Evolutionary conservation across 2,113 vertebrate genomes (phyloP).

Genomic region (Pluvianellus socialis): DNA sequence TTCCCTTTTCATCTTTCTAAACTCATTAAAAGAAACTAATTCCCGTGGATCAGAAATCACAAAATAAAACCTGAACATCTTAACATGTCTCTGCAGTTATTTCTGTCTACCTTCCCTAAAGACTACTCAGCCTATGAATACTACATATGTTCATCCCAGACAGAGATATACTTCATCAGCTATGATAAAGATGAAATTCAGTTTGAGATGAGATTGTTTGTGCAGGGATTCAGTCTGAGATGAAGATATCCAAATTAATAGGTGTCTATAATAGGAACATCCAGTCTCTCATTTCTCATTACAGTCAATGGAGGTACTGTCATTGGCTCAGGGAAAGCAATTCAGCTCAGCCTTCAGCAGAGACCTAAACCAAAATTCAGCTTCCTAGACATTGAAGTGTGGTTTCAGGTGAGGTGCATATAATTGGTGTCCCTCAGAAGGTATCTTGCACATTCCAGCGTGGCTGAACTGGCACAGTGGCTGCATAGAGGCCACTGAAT

Average conservation of each 20-base stretch:
- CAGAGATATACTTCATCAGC: background rate
- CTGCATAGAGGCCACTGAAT: background rate
- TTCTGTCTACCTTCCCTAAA: background rate
- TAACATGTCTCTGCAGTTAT: background rate
- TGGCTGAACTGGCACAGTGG: background rate
- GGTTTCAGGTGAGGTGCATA: background rate
- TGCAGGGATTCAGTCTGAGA: background rate
- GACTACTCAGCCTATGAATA: background rate
- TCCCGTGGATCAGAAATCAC: background rate
- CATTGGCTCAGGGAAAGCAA: background rate
- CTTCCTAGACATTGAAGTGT: background rate
- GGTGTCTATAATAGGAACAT: background rate
- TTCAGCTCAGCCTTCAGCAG: background rate
- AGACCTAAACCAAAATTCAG: background rate
- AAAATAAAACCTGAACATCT: background rate
- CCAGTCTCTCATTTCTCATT: background rate
- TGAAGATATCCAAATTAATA: background rate
- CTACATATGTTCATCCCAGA: background rate
- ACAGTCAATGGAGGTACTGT: background rate
- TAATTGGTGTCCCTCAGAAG: background rate
- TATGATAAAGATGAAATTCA: background rate
- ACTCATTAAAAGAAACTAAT: background rate
- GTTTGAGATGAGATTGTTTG: background rate
- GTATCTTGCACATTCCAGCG: background rate
- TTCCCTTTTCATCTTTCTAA: background rate